Evolutionary conservation across 2,888 invertebrate genomes (phyloP), one percentile per base, ranked within the genome.

Genomic region (Torymus texanus): DNA sequence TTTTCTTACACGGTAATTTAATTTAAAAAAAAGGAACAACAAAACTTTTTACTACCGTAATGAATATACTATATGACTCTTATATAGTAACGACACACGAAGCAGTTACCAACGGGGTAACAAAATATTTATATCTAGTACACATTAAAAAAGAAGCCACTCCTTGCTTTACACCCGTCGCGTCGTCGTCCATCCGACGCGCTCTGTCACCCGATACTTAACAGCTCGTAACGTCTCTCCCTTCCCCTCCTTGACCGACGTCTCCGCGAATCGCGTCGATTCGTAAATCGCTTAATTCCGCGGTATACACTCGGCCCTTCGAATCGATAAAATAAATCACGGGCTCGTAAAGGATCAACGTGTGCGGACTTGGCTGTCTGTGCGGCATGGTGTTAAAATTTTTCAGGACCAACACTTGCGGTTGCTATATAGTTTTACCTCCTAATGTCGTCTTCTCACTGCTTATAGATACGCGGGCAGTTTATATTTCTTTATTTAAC

Each of bases 401-500:
- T 70, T 72, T 24, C 56, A 18, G 41, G 78, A 51, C 53, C 79
- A 82, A 83, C 83, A 83, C 82, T 86, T 88, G 88, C 87, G 88
- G 88, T 87, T 85, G 86, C 87, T 86, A 85, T 87, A 86, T 86
- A 85, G 86, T 88, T 88, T 88, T 55, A 66, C 61, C 55, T 50
- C 75, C 75, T 71, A 87, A 87, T 87, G 85, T 18, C 84, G 84
- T 86, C 86, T 86, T 85, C 86, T 86, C 86, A 86, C 86, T 86
- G 86, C 86, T 87, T 87, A 86, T 86, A 81, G 82, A 29, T 29
- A 12, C 14, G n/a, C 58, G 21, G 50, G 51, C 12, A 80, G 61
- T 88, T 88, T 87, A 88, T 88, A 88, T 88, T 88, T 88, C 88
- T 88, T 88, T 87, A 88, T 88, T 88, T 88, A 88, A 88, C 86